phyloP scores from a whole-genome alignment of 2,888 invertebrate species.

The Watsonalla cultraria region DNA sequence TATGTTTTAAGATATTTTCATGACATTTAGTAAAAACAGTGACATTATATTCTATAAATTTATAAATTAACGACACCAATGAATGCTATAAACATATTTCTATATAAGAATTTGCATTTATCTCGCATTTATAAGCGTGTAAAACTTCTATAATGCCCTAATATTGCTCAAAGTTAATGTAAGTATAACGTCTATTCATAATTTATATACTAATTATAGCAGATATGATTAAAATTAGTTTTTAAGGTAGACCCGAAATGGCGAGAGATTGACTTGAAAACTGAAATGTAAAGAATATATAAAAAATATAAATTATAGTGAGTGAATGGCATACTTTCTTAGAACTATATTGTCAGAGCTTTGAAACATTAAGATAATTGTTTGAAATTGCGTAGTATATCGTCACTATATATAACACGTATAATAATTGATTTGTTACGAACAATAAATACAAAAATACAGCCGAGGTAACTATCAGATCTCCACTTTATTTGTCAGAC shows the following conservation, averaged over 20 bases:
- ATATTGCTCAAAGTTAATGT: slow-evolving; percentile 56
- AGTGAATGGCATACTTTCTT: too few relatives aligned
- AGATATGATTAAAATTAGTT: slow-evolving; percentile 36
- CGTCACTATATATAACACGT: too few relatives aligned
- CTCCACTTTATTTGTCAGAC: too few relatives aligned
- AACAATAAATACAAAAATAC: too few relatives aligned
- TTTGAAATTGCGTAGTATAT: too few relatives aligned
- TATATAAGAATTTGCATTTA: slow-evolving; percentile 46
- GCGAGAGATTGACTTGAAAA: slow-evolving; percentile 26
- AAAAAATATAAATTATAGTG: not conserved
- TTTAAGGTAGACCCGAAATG: slow-evolving; percentile 23
- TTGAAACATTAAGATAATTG: too few relatives aligned
- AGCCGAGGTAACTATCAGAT: too few relatives aligned
- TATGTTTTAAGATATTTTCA: not conserved
- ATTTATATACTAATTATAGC: slow-evolving; percentile 31
- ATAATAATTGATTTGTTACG: too few relatives aligned
- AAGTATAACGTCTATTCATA: slow-evolving; percentile 26
- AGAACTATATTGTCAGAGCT: not conserved
- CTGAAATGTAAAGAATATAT: not conserved
- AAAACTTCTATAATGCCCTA: slow-evolving; percentile 20
- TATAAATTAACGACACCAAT: slow-evolving; percentile 45
- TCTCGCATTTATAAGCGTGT: slow-evolving; percentile 33
- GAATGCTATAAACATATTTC: slow-evolving; percentile 48
- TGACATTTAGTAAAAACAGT: not conserved
- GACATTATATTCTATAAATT: slow-evolving; percentile 14